Evolutionary conservation across 30 jellyfish, hydroid and myxozoan species (phyloP).

Genomic region (Calvadosia cruxmelitensis): DNA sequence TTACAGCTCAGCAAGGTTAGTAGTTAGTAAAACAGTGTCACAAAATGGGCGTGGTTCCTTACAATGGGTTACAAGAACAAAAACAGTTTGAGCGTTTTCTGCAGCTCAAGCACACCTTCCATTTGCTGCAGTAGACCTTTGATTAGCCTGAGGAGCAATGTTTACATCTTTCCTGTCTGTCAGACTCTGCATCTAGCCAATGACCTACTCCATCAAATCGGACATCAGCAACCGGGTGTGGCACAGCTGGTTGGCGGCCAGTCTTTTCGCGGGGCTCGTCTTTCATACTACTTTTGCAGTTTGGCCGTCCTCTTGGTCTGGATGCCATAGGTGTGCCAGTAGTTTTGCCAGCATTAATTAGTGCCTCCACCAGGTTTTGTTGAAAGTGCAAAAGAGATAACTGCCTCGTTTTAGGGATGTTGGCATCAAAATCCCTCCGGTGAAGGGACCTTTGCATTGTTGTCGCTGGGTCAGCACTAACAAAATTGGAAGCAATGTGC

Average conservation of each 20-base stretch:
- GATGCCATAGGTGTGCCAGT: not conserved
- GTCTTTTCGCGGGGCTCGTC: not conserved
- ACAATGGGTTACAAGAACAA: not conserved
- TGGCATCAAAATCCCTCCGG: not conserved
- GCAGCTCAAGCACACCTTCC: slow-evolving; percentile 1
- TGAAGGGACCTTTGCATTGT: slow-evolving; percentile 13
- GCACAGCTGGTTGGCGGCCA: slow-evolving; percentile 2
- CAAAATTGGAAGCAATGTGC: slow-evolving; percentile 43
- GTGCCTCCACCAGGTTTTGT: not conserved
- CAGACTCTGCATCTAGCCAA: slow-evolving; percentile 1
- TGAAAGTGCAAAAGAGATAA: not conserved
- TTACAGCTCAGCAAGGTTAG: not conserved
- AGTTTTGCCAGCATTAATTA: not conserved
- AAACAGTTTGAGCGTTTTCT: not conserved
- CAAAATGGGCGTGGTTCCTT: not conserved
- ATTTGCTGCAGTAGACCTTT: not conserved
- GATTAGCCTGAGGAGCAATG: slow-evolving; percentile 1
- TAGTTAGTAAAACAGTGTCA: not conserved
- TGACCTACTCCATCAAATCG: not conserved
- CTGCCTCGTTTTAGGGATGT: not conserved
- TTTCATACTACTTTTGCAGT: not conserved
- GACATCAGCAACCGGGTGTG: slow-evolving; percentile 2
- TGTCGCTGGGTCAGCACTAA: slow-evolving; percentile 38
- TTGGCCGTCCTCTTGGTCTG: slow-evolving; percentile 1
- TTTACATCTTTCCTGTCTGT: not conserved